Percentiles rank a stretch among this genome's conserved stretches.
Evolutionary conservation across 2,888 invertebrate species (phyloP).

Genomic region (Drosophila incognita): DNA sequence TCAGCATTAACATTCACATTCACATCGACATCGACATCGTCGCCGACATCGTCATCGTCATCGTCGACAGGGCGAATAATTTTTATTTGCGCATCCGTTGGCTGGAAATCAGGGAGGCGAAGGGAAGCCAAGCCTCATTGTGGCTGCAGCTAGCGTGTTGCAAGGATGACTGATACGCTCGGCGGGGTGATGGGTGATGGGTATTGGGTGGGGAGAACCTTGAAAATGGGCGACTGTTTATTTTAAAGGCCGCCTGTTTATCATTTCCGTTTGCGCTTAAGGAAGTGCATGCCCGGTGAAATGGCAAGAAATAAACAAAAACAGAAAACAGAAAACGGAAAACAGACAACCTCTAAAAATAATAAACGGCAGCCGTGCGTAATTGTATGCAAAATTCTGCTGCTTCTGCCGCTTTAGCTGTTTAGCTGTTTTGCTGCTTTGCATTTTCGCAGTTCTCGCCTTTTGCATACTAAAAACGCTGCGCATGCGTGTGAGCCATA

Average conservation of each 20-base stretch:
- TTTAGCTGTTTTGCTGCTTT: constrained; percentile 24
- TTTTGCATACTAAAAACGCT: constrained; percentile 55
- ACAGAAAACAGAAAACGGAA: constrained; percentile 48
- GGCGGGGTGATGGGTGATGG: constrained; percentile 2
- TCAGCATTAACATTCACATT: constrained; percentile 12
- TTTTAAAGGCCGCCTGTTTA: constrained; percentile 55
- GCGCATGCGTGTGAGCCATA: constrained; percentile 75
- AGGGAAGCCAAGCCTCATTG: background rate
- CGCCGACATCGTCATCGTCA: background rate
- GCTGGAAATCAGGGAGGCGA: constrained; percentile 43
- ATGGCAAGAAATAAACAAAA: constrained; percentile 25
- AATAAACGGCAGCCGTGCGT: constrained; percentile 36
- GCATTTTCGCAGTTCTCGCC: constrained; percentile 39
- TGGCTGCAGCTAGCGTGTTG: background rate
- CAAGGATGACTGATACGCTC: constrained; percentile 7
- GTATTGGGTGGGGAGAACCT: constrained; percentile 37
- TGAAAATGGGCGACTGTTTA: constrained; percentile 54
- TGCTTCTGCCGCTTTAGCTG: background rate
- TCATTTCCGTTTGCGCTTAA: constrained; percentile 73
- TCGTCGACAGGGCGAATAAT: constrained; percentile 63
- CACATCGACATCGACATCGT: constrained; percentile 3
- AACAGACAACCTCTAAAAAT: constrained; percentile 22
- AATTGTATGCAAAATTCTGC: constrained; percentile 11
- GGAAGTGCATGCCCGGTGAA: constrained; percentile 52
- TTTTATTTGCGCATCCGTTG: constrained; percentile 81